Evolutionary conservation across 2,888 invertebrate species (phyloP), one percentile per base, ranked within the genome.

Genomic region (Disparrhopalites patrizii): DNA sequence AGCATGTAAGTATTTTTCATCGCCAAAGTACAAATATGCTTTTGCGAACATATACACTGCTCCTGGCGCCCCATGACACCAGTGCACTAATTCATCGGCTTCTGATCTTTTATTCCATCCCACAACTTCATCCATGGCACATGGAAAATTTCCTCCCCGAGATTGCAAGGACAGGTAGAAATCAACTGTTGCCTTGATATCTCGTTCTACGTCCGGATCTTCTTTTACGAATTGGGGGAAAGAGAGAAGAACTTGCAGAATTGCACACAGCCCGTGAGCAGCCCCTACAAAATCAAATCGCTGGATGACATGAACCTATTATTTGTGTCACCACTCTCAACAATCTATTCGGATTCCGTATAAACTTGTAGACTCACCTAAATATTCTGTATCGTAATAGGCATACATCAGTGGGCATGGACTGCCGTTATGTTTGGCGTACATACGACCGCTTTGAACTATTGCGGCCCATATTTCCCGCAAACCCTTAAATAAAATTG

Each of bases 1-100:
- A 0, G 89, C 85, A 23, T 85, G 78, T 30, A 89, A 79, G 78
- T 89, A 93, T 76, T 85, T 87, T 1, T 85, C 81, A 47, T 92
- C 90, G 68, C 86, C 84, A 81, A 86, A 93, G 1, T 86, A 79
- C 31, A 87, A 78, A 78, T 87, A 91, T 0, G 93, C 90, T 78
- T 87, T 88, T 1, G 90, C 90, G 82, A 93, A 84, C 36, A 91
- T 78, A 77, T 91, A 93, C 7, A 92, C 81, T 0, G 86, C 84
- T 0, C 93, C 83, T 81, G 76, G 23, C 73, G 74, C 70, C 38
- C 68, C 73, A 52, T 69, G 68, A 64, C 71, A 69, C 67, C 93
- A 93, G 77, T 93, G 93, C 0, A 93, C 85, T 13, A 93, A 80
- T 68, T 90, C 87, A 66, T 90, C 86, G 13, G 80, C 78, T 20